Evolutionary conservation across 2,797 vertebrate genomes (phyloP).

Genomic region (Mormyrus hasselquistii): DNA sequence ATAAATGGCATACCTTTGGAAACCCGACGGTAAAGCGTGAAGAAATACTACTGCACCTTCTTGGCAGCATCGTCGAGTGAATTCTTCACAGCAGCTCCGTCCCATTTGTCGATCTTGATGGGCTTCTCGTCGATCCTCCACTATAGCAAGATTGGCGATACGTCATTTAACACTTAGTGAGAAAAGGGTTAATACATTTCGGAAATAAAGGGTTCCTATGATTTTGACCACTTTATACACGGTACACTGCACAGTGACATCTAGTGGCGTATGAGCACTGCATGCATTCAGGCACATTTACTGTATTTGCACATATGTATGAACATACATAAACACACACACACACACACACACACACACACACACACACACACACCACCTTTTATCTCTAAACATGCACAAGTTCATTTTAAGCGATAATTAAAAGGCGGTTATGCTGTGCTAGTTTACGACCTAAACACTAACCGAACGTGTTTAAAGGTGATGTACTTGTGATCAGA

Average conservation of each 20-base stretch:
- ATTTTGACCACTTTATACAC: background rate
- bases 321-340: background rate
- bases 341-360: background rate
- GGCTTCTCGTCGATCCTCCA: slow-evolving; percentile 97
- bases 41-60: slow-evolving; percentile 63
- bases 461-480: background rate
- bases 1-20: background rate
- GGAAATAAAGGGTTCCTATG: background rate
- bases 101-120: slow-evolving; percentile 97
- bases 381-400: background rate
- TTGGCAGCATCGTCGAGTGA: slow-evolving; percentile 93
- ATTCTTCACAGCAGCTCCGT: slow-evolving; percentile 94
- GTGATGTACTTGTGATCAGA: background rate
- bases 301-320: background rate
- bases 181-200: background rate
- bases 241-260: background rate
- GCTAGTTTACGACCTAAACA: background rate
- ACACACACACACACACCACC: background rate
- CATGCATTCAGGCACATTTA: background rate
- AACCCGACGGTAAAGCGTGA: background rate
- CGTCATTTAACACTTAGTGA: background rate
- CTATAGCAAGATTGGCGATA: slow-evolving; percentile 52
- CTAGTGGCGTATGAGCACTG: background rate
- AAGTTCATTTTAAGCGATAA: background rate
- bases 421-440: background rate